Evolutionary conservation across 1,140 invertebrate genomes (phyloP).

Genomic region (Drosophila subpulchrella): DNA sequence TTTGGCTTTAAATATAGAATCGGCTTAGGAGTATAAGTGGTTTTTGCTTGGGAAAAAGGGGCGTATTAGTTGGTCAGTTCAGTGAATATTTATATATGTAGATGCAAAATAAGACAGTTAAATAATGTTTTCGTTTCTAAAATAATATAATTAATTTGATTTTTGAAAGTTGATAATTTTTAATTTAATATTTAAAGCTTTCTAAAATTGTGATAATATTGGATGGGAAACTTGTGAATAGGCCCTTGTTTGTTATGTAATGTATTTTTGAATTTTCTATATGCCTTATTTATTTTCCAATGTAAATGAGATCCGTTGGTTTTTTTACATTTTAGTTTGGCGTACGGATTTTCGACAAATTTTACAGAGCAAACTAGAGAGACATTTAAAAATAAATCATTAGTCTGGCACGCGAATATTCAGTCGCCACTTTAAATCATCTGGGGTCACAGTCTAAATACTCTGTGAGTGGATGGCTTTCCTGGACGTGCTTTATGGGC

Average conservation of each 20-base stretch:
- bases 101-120: too few species aligned
- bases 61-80: too few species aligned
- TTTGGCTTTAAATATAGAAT: constrained; percentile 10
- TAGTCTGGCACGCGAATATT: constrained; percentile 73
- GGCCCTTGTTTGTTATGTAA: too few species aligned
- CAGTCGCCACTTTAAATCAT: constrained; percentile 34
- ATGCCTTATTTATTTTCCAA: too few species aligned
- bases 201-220: too few species aligned
- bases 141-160: too few species aligned
- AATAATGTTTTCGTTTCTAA: too few species aligned
- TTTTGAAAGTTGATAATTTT: too few species aligned
- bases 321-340: constrained; percentile 22
- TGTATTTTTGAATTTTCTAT: too few species aligned
- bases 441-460: constrained; percentile 34
- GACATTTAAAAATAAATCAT: constrained; percentile 76
- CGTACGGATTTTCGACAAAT: constrained; percentile 55
- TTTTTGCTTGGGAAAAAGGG: background rate
- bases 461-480: constrained; percentile 29
- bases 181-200: too few species aligned
- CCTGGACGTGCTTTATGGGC: constrained; percentile 55
- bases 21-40: background rate
- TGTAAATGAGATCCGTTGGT: background rate
- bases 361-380: constrained; percentile 50
- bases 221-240: too few species aligned
- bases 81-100: too few species aligned